A percentile compares a stretch with the other conserved stretches of the same genome.
Evolutionary conservation across 1,140 invertebrate genomes (phyloP).

Genomic region (Halyomorpha halys): DNA sequence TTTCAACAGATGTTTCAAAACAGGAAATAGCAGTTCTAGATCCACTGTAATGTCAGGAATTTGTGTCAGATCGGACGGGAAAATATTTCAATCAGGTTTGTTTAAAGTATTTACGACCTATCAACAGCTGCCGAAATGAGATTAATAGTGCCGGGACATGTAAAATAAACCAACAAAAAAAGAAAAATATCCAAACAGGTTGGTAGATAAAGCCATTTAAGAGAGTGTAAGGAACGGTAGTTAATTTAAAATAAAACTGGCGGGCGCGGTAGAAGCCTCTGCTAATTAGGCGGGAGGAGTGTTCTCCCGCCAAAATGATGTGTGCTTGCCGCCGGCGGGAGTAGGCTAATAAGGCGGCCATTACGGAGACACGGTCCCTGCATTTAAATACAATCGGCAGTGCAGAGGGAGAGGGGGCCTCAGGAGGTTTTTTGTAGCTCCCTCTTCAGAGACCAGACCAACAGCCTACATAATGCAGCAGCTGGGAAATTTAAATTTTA

Average conservation of each 20-base stretch:
- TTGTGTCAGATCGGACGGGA: too few species aligned
- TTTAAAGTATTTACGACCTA: too few species aligned
- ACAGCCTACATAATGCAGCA: conserved; percentile 3
- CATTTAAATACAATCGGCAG: conserved; percentile 9
- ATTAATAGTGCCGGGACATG: too few species aligned
- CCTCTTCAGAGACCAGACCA: background rate
- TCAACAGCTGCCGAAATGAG: too few species aligned
- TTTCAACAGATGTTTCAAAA: too few species aligned
- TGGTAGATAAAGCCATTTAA: conserved; percentile 1
- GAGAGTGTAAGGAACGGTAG: background rate
- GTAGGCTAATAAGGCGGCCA: conserved; percentile 9
- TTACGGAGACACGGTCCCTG: conserved; percentile 5
- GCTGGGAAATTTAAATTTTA: background rate
- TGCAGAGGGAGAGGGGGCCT: background rate
- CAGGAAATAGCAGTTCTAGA: too few species aligned
- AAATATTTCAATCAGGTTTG: too few species aligned
- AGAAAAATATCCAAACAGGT: too few species aligned
- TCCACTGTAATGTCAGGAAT: too few species aligned
- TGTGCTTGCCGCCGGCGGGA: conserved; percentile 1
- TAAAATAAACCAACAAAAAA: too few species aligned
- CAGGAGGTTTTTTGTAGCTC: background rate
- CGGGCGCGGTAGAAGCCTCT: background rate
- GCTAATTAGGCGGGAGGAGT: conserved; percentile 3
- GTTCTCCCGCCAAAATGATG: conserved; percentile 9
- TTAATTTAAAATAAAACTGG: conserved; percentile 8